These are phyloP conservation scores for Hemitrygon akajei DNA, from an alignment of 2,797 vertebrate species.

Conservation along the genomic window DNA sequence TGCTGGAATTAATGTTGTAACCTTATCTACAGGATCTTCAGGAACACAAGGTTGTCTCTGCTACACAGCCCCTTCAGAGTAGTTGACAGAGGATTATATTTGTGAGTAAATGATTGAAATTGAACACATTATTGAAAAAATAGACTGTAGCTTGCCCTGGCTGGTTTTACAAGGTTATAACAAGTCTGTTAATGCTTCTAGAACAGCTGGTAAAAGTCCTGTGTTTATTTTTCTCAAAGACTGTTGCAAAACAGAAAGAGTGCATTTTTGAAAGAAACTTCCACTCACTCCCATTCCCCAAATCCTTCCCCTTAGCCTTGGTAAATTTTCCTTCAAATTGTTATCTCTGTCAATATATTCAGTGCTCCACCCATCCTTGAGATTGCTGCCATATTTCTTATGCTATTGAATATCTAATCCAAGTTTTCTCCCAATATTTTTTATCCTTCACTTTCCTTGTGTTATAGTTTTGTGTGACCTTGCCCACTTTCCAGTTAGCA, in stretches of 20 bases:
- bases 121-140: background rate
- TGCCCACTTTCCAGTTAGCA: background rate
- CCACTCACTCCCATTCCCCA: background rate
- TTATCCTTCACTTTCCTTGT: background rate
- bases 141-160: background rate
- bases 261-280: background rate
- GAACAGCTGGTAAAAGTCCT: too few species aligned
- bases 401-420: background rate
- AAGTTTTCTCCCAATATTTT: background rate
- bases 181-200: background rate
- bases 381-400: background rate
- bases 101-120: constrained; percentile 11
- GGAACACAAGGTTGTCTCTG: background rate
- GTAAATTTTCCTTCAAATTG: background rate
- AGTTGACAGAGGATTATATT: background rate
- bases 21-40: background rate
- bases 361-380: background rate
- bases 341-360: background rate
- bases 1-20: background rate
- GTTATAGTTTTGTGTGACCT: background rate
- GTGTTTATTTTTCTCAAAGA: background rate
- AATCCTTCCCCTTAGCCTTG: too few species aligned
- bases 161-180: background rate
- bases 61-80: background rate
- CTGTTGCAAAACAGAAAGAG: background rate